Evolutionary conservation across 2,797 vertebrate species (phyloP).

Genomic region (Myripristis murdjan): DNA sequence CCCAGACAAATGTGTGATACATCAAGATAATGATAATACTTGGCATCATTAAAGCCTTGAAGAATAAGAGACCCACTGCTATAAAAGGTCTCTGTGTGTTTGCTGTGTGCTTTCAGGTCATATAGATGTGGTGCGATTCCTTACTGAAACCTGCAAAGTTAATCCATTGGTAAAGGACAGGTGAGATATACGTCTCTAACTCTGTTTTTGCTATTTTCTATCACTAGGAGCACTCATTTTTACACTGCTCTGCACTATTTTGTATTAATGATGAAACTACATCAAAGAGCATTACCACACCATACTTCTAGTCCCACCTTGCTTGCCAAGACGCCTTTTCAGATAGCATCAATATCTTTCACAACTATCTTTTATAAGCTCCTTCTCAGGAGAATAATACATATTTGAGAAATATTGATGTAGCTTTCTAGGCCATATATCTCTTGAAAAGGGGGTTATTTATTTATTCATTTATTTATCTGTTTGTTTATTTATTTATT

Average conservation of each 20-base stretch:
- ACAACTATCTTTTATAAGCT: neutral
- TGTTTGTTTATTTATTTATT: no score
- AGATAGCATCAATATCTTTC: neutral
- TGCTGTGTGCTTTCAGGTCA: constrained; percentile 83
- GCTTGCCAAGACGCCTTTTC: neutral
- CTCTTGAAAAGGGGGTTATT: neutral
- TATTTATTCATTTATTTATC: no score
- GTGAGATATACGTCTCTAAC: constrained; percentile 63
- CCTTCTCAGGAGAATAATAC: neutral
- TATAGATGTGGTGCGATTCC: constrained; percentile 88
- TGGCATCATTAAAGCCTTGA: no score
- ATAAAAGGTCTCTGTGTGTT: neutral
- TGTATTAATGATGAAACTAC: no score
- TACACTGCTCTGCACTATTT: neutral
- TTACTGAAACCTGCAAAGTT: constrained; percentile 89
- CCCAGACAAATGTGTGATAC: no score
- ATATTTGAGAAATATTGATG: neutral
- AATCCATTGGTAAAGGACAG: constrained; percentile 90
- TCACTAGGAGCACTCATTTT: neutral
- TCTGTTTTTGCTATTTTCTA: neutral
- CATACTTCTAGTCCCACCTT: no score
- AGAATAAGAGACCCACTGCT: no score
- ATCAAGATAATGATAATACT: no score
- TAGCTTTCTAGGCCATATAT: neutral
- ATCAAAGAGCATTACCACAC: no score